Evolutionary conservation across 2,113 vertebrate genomes (phyloP).

Genomic region (Neopipo cinnamomea): DNA sequence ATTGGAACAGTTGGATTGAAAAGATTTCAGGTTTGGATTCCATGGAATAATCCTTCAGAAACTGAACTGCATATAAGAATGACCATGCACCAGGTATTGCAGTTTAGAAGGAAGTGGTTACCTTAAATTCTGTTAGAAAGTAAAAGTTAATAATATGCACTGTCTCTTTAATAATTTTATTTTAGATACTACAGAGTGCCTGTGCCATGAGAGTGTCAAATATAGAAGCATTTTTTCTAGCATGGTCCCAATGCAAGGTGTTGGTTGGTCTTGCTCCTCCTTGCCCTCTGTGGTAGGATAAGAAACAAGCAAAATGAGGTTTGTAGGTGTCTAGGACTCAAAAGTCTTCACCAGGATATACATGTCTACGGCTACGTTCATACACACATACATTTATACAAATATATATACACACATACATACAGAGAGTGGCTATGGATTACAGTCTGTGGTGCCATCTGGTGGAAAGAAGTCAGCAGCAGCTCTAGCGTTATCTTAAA

Average conservation of each 20-base stretch:
- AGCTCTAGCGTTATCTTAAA: neutral
- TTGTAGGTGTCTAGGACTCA: neutral
- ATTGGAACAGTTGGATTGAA: neutral
- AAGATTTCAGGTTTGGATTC: neutral
- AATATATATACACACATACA: neutral
- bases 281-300: neutral
- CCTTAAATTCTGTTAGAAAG: neutral
- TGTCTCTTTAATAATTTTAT: neutral
- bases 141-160: neutral
- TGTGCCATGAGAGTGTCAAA: neutral
- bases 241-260: rapidly evolving
- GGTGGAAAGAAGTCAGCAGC: conserved; percentile 66
- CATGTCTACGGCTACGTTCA: neutral
- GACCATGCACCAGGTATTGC: neutral
- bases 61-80: neutral
- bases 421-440: neutral
- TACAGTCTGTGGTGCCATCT: conserved; percentile 79
- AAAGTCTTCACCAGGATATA: neutral
- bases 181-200: neutral
- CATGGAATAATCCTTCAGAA: neutral
- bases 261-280: neutral
- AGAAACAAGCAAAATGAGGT: neutral
- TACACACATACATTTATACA: neutral
- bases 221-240: neutral
- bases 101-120: neutral